Evolutionary conservation across 1,140 invertebrate species (phyloP), one percentile per base, ranked within the genome.

Genomic region (Drosophila cardini): DNA sequence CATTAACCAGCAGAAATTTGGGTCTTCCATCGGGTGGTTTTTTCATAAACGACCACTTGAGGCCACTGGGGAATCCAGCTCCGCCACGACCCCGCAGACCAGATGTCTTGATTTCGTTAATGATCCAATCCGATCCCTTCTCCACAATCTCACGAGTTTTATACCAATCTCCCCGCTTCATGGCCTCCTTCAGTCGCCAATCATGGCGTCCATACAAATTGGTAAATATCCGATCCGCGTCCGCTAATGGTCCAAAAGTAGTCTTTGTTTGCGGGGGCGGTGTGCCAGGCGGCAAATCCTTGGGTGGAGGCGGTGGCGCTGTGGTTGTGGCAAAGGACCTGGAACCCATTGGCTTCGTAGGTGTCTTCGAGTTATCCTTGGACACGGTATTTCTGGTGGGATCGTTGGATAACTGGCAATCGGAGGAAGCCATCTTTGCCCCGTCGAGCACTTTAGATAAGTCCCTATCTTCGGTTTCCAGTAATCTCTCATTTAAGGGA

Each of bases 11-110:
- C 52, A 97, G 91, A 91, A 96, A 97, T 83, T 95, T 95, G 10
- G 95, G 95, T 67, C 95, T 93, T 4, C 95, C 95, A 89, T 96
- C 89, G 0, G 89, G 71, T 1, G 89, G 89, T n/a, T 85, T 85
- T 6, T 73, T 53, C 96, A 97, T 96, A 80, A 96, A 96, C 40
- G 95, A 95, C 96, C 96, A 97, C 91, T 96, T 96, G 90, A 97
- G 93, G 36, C 96, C 96, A 15, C 95, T 94, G 10, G 96, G 95
- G 87, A 97, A 96, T 0, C 95, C 96, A 48, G 96, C 96, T 4
- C 96, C 96, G 45, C 96, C 96, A 46, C 96, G 93, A 8, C 96
- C 96, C 62, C 96, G 92, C 16, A 97, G 84, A 1, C 96, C 96
- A 11, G 95, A 96, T 8, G 92, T 94, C 78, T 95, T 95, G 0